A percentile compares a stretch with the other conserved stretches of the same genome.
Evolutionary conservation across 1,140 invertebrate species (phyloP).

Genomic region (Meteorus sp.): DNA sequence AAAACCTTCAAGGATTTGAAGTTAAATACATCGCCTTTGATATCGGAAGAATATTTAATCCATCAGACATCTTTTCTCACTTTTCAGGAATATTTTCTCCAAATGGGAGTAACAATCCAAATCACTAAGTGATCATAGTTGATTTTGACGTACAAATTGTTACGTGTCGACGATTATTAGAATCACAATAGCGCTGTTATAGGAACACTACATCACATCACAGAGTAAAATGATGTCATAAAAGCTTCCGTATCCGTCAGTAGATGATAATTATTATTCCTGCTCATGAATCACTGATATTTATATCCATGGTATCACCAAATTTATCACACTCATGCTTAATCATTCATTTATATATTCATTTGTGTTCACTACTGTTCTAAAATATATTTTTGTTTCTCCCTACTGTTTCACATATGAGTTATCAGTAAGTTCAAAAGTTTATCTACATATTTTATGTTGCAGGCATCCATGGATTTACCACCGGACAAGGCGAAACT

Average conservation of each 20-base stretch:
- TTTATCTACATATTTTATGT: conserved; percentile 37
- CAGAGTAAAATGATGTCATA: conserved; percentile 5
- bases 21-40: too few relatives aligned
- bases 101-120: too few relatives aligned
- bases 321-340: too few relatives aligned
- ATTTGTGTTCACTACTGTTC: not conserved
- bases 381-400: not conserved
- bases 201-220: too few relatives aligned
- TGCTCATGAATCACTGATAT: not conserved
- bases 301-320: not conserved
- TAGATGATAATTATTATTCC: conserved; percentile 9
- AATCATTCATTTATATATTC: too few relatives aligned
- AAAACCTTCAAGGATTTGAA: too few relatives aligned
- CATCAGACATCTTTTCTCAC: too few relatives aligned
- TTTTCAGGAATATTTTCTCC: too few relatives aligned
- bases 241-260: conserved; percentile 9
- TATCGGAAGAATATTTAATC: too few relatives aligned
- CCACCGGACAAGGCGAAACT: conserved; percentile 98
- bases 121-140: too few relatives aligned
- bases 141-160: too few relatives aligned
- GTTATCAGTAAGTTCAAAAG: not conserved
- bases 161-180: not conserved
- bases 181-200: not conserved
- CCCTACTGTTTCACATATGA: not conserved
- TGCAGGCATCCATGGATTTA: conserved; percentile 95